Evolutionary conservation across 2,888 invertebrate genomes (phyloP), one percentile per base, ranked within the genome.

Genomic region (Habroteleia sp.): DNA sequence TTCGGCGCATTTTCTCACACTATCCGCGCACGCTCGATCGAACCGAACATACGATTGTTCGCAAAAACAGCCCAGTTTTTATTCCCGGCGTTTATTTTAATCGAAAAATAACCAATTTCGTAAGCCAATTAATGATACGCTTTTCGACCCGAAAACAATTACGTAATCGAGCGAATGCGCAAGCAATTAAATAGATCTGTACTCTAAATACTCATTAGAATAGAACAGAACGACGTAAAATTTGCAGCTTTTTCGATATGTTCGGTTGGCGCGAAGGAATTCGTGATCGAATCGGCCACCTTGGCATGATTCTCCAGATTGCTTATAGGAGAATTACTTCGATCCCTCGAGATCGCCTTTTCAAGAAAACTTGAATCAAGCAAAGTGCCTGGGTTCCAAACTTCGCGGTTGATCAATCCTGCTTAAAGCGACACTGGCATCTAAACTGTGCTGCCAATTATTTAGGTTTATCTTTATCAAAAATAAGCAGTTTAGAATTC

Each of bases 251-350:
- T 16, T 37, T n/a, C n/a, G n/a, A n/a, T n/a, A n/a, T n/a, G n/a
- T n/a, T n/a, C 37, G 7, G 1, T 25, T 3, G 7, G 25, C 17
- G 20, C 35, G 20, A 39, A 42, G 16, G 62, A 66, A 77, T 62
- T 66, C 54, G 60, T 66, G 74, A 73, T 65, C 46, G 48, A 58
- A 78, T 60, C 39, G 58, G 77, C 80, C 80, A 85, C 85, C 85
- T 85, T 85, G 85, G 84, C 85, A 84, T 81, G 79, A 65, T 82
- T 85, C 80, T 76, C 58, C 79, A 71, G 78, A 78, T 78, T 63
- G 65, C 72, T 69, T 68, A 69, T n/a, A n/a, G n/a, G n/a, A 41
- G 66, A 63, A 72, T 66, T 52, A 72, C 74, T 72, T 75, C 79
- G 79, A 72, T 79, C 80, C 66, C 73, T 79, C 37, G 48, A 60